phyloP scores from a whole-genome alignment of 2,888 invertebrate genomes.

The Apeira syringaria region DNA sequence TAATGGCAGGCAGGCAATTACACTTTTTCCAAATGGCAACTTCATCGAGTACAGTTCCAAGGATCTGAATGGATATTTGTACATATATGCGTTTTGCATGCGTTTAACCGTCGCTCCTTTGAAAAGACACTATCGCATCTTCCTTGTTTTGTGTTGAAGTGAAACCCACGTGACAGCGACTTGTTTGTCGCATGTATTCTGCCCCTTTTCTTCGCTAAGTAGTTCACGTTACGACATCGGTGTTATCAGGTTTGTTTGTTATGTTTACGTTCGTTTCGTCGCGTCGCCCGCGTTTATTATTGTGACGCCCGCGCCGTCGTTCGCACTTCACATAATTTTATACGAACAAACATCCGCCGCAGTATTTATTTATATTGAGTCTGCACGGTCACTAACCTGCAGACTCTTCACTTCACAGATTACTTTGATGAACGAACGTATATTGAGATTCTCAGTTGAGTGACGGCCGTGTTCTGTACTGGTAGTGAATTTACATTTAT shows the following conservation, averaged over 20 bases:
- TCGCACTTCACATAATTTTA: conserved; percentile 30
- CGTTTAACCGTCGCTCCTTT: too few relatives aligned
- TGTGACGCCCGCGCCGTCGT: conserved; percentile 22
- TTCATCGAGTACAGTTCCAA: too few relatives aligned
- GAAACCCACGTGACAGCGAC: conserved; percentile 9
- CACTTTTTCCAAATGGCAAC: too few relatives aligned
- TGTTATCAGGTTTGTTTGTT: conserved; percentile 29
- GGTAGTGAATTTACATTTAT: conserved; percentile 29
- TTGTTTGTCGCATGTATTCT: conserved; percentile 19
- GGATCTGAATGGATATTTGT: too few relatives aligned
- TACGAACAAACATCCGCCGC: conserved; percentile 38
- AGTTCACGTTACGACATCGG: conserved; percentile 32
- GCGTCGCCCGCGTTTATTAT: conserved; percentile 26
- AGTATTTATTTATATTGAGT: conserved; percentile 39
- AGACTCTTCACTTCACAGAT: conserved; percentile 34
- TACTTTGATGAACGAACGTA: conserved; percentile 36
- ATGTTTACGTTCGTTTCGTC: conserved; percentile 13
- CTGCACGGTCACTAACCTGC: conserved; percentile 45
- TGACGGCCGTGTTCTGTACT: conserved; percentile 9
- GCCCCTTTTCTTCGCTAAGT: conserved; percentile 23
- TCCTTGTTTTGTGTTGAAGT: too few relatives aligned
- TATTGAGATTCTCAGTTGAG: conserved; percentile 23
- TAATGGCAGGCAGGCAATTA: too few relatives aligned
- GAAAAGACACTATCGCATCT: too few relatives aligned
- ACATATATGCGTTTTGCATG: too few relatives aligned